Percentiles rank a stretch among this genome's conserved stretches.
Evolutionary conservation across 2,797 vertebrate genomes (phyloP).

Genomic region (Prionace glauca): DNA sequence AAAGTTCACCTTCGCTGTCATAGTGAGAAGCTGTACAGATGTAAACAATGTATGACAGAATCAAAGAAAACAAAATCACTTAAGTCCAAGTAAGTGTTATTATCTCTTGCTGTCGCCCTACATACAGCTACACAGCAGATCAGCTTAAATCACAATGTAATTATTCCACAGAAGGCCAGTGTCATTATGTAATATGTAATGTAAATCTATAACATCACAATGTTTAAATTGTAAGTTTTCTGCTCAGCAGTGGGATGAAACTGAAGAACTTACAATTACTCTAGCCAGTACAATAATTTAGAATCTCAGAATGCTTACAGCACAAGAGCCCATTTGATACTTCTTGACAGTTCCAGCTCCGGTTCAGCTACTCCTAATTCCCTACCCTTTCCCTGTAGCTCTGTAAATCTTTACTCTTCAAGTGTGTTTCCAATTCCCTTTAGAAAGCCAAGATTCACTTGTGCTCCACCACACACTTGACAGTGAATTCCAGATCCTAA

Average conservation of each 20-base stretch:
- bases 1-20: constrained; percentile 69
- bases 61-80: constrained; percentile 34
- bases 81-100: constrained; percentile 28
- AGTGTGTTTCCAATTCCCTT: not conserved
- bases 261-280: not conserved
- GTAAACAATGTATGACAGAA: constrained; percentile 59
- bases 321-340: not conserved
- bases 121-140: not conserved
- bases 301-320: not conserved
- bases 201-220: not conserved
- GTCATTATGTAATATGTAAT: not conserved
- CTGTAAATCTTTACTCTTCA: not conserved
- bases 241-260: not conserved
- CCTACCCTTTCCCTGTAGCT: not conserved
- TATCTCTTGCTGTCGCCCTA: not conserved
- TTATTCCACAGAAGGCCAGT: not conserved
- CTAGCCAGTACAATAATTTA: not conserved
- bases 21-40: constrained; percentile 70
- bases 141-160: not conserved
- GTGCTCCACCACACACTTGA: not conserved
- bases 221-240: not conserved
- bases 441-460: not conserved
- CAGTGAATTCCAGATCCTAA: not conserved
- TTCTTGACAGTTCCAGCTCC: not conserved
- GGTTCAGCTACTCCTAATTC: not conserved